Conservation (phyloP, 2,797 vertebrate genomes). For the Margarornis squamiger region DNA sequence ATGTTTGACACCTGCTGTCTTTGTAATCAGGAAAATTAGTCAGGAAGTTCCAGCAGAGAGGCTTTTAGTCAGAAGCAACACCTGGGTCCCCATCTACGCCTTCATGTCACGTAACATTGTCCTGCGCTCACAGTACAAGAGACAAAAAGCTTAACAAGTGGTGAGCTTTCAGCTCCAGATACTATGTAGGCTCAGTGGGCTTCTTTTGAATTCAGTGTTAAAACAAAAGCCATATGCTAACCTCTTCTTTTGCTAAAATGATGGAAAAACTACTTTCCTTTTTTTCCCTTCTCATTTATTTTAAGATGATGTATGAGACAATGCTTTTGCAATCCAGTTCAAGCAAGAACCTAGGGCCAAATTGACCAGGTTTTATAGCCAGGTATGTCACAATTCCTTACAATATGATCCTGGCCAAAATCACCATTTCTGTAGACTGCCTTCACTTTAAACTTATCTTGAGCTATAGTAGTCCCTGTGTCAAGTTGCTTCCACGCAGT, state of each 20-base stretch:
- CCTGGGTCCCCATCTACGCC: conserved; percentile 53
- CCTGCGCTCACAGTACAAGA: neutral
- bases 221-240: conserved; percentile 7
- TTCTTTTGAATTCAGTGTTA: neutral
- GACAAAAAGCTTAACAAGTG: neutral
- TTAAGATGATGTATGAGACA: neutral
- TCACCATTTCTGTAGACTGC: neutral
- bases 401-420: neutral
- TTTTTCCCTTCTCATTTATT: neutral
- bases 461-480: neutral
- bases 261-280: neutral
- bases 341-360: neutral
- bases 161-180: neutral
- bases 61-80: conserved; percentile 69
- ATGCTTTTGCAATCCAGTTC: neutral
- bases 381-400: neutral
- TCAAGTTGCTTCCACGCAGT: neutral
- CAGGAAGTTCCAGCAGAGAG: conserved; percentile 67
- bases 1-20: conserved; percentile 63
- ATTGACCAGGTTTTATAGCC: neutral
- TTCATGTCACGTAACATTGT: neutral
- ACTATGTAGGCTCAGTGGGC: neutral
- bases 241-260: neutral
- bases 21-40: conserved; percentile 58
- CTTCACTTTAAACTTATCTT: neutral